Evolutionary conservation across 2,888 invertebrate genomes (phyloP), one percentile per base, ranked within the genome.

Genomic region (Melanchra persicariae): DNA sequence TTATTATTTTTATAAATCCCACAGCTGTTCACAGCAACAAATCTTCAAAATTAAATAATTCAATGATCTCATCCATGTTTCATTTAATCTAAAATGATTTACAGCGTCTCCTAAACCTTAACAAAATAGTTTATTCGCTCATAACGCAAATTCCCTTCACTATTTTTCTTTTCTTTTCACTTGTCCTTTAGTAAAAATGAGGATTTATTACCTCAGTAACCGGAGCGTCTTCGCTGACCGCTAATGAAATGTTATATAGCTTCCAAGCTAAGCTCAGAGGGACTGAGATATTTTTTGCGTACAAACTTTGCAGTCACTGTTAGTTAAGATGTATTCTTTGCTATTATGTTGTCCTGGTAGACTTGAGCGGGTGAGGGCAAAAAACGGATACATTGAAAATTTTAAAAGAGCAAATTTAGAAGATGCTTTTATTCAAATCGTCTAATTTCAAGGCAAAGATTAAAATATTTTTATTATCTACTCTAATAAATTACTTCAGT

Each of bases 101-200:
- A 79, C 65, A 59, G 26, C 40, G 19, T 8, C 51, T 49, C 59
- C 54, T 65, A 66, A 65, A 69, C 65, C 82, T 59, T 52, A 76
- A 71, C 74, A 70, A 70, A 77, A 82, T 85, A 85, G 80, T 85
- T 84, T 85, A 82, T 83, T 72, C 66, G 69, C 78, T 85, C 82
- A 85, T 85, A 88, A 91, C 87, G 87, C 89, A 91, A 91, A 92
- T 91, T 90, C 90, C 87, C 82, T 82, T 82, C 83, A 85, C 91
- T 93, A 93, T 94, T 93, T 94, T 91, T 93, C 92, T 93, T 92
- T 91, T 93, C 90, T 91, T 92, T 94, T 93, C 93, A 93, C 94
- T 93, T 91, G 93, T 93, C 92, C 93, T 89, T 88, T 90, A 83
- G 93, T 89, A 93, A 92, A 93, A 94, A 94, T 95, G 94, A 94